Evolutionary conservation across 1,140 invertebrate species (phyloP), one percentile per base, ranked within the genome.

Genomic region (Drosophila willistoni): DNA sequence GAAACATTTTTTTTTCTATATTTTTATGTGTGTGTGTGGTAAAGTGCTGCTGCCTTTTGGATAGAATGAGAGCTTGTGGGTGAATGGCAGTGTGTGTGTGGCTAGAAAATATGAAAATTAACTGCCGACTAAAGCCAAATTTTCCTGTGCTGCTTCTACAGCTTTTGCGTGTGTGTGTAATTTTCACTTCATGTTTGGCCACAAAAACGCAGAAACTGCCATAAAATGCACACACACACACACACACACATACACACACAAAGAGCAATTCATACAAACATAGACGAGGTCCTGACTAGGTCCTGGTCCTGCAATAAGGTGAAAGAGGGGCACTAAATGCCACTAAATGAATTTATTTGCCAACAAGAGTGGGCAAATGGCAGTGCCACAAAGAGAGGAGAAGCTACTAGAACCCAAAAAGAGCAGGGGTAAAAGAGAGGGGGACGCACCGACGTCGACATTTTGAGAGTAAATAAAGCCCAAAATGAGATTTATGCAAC

Each of bases 321-420:
- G 80, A 87, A 81, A 79, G 83, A 51, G 78, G 76, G 80, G 80
- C 84, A 89, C 84, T 87, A 87, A 87, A 87, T 89, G 84, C 84
- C 84, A 87, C 84, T 87, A 87, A 87, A 87, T 89, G 85, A 89
- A 89, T 89, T 89, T 90, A 89, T 90, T 89, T 81, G 73, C 85
- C 66, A 75, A 70, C 60, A 77, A 59, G 73, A 42, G 73, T 44
- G 42, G 42, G 42, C 42, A 44, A 13, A 42, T 42, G 12, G 41
- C 17, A 36, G 34, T 10, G 34, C 34, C 12, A 36, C 2, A 7
- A 36, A 25, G 14, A 47, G 17, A 47, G 14, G 33, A 59, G 36
- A 12, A 9, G 44, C 59, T 51, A 56, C 71, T 36, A 29, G 56
- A 60, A 34, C 4, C 34, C 34, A 34, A 10, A 34, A 10, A 34